phyloP scores from a whole-genome alignment of 2,113 vertebrate species.

The Zosterops borbonicus region DNA sequence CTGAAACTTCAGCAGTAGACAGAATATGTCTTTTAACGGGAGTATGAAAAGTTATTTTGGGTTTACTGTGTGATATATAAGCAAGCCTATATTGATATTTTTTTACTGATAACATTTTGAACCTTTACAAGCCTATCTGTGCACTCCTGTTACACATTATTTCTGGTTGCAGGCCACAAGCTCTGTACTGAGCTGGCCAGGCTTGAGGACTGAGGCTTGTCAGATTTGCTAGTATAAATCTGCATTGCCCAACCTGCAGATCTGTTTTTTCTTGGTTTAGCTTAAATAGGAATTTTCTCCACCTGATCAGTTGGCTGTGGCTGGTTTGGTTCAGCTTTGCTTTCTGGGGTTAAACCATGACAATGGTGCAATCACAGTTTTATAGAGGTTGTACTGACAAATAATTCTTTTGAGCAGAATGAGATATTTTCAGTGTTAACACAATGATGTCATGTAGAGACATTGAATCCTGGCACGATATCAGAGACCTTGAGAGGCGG shows the following conservation, averaged over 20 bases:
- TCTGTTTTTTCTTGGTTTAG: not conserved
- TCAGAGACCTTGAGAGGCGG: not conserved
- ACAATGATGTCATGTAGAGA: not conserved
- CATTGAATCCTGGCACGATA: not conserved
- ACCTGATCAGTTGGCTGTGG: not conserved
- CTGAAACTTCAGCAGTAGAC: not conserved
- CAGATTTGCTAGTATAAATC: not conserved
- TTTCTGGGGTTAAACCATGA: not conserved
- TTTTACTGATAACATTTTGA: not conserved
- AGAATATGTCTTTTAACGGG: not conserved
- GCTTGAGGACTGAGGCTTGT: not conserved
- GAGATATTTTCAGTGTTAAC: not conserved
- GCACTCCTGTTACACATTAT: not conserved
- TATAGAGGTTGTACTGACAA: not conserved
- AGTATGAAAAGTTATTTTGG: not conserved
- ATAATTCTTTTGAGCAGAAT: not conserved
- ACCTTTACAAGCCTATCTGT: accelerated
- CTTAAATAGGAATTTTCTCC: not conserved
- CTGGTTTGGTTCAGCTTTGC: not conserved
- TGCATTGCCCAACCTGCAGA: not conserved
- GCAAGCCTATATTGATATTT: not conserved
- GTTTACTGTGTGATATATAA: not conserved
- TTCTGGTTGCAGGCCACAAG: not conserved
- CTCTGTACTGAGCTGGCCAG: not conserved
- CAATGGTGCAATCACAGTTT: not conserved